Conservation (phyloP, 2,888 invertebrate genomes). For the Meliscaeva auricollis region DNA sequence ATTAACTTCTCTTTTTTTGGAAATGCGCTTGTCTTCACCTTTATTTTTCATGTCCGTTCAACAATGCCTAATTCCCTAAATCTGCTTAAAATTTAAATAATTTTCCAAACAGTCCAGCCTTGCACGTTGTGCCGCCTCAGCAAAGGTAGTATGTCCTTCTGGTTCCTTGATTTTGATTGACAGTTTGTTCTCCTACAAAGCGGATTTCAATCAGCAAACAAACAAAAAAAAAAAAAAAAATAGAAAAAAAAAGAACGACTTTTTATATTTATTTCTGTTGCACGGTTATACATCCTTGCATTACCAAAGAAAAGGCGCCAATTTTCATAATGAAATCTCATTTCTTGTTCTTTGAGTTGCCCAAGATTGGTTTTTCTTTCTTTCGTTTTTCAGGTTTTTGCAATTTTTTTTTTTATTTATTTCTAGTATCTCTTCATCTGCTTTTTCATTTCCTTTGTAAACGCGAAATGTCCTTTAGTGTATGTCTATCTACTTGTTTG, state of each 20-base stretch:
- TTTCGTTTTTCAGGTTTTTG: slow-evolving; percentile 19
- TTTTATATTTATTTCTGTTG: slow-evolving; percentile 36
- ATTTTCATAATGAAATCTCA: slow-evolving; percentile 71
- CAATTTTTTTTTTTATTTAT: slow-evolving; percentile 35
- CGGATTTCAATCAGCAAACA: slow-evolving; percentile 57
- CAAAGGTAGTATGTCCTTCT: slow-evolving; percentile 30
- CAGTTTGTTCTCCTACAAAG: slow-evolving; percentile 66
- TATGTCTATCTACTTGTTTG: slow-evolving; percentile 61
- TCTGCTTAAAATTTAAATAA: slow-evolving; percentile 46
- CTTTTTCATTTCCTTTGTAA: slow-evolving; percentile 73
- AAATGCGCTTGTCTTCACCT: background rate
- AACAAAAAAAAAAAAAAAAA: slow-evolving; percentile 70
- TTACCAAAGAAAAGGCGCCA: slow-evolving; percentile 61
- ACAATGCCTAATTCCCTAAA: slow-evolving; percentile 34
- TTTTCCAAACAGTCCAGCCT: slow-evolving; percentile 28
- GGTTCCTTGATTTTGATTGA: slow-evolving; percentile 53
- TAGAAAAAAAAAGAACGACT: slow-evolving; percentile 61
- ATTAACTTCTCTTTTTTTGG: background rate
- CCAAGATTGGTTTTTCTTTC: slow-evolving; percentile 62
- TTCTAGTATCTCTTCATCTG: slow-evolving; percentile 51
- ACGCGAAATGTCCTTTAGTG: slow-evolving; percentile 59
- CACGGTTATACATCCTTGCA: background rate
- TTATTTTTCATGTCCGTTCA: background rate
- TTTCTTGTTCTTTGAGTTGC: slow-evolving; percentile 67
- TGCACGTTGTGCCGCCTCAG: background rate